Conservation (phyloP, 1,140 invertebrate species). For the Zaprionus taronus region DNA sequence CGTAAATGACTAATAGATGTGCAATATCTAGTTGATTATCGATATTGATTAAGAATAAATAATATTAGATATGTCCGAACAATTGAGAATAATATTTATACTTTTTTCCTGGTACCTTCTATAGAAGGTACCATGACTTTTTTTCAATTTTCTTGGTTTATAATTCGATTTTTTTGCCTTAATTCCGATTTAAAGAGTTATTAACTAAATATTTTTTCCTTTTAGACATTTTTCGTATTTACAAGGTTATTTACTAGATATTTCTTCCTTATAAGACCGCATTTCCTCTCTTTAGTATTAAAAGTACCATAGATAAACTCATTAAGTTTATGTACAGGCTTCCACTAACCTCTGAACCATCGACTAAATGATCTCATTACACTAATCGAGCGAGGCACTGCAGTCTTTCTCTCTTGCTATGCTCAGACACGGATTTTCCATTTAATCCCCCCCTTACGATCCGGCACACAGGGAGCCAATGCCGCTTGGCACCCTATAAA, state of each 20-base stretch:
- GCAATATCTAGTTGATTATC: too few relatives aligned
- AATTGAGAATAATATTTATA: neutral
- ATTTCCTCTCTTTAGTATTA: neutral
- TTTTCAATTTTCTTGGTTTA: too few relatives aligned
- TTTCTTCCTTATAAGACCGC: neutral
- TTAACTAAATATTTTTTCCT: too few relatives aligned
- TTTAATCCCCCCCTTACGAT: neutral
- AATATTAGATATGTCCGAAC: neutral
- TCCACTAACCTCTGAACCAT: neutral
- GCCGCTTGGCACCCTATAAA: slow-evolving; percentile 68
- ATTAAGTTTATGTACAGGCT: neutral
- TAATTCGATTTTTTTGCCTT: too few relatives aligned
- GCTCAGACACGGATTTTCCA: slow-evolving; percentile 12
- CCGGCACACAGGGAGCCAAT: neutral
- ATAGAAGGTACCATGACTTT: too few relatives aligned
- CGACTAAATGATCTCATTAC: slow-evolving; percentile 25
- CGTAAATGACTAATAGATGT: too few relatives aligned
- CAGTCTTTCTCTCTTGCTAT: neutral
- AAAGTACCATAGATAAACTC: neutral
- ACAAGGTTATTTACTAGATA: too few relatives aligned
- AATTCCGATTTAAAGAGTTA: too few relatives aligned
- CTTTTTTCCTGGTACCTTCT: too few relatives aligned
- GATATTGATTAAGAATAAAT: neutral
- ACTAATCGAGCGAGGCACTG: neutral
- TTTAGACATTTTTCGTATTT: neutral